A percentile compares a stretch with the other conserved stretches of the same genome.
Conservation (phyloP, 1,140 invertebrate genomes). For the Sinonovacula constricta region DNA sequence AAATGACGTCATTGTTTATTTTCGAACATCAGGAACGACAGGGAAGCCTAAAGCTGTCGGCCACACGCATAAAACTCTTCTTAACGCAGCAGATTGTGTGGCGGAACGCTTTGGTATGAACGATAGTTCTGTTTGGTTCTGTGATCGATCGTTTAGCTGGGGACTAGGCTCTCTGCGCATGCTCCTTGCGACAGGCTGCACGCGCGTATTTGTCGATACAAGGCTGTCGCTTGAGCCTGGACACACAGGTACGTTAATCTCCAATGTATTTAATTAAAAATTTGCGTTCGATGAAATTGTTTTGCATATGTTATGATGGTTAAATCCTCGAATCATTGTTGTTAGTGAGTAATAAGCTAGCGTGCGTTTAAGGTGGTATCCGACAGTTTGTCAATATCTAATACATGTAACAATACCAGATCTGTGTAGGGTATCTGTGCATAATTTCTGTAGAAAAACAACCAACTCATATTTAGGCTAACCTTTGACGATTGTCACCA, state of each 20-base stretch:
- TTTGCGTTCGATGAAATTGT: too few species aligned
- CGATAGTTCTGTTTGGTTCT: background rate
- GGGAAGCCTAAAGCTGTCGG: conserved; percentile 16
- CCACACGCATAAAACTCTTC: background rate
- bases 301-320: too few species aligned
- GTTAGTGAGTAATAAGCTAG: too few species aligned
- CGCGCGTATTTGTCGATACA: conserved; percentile 22
- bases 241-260: conserved; percentile 20
- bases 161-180: conserved; percentile 46
- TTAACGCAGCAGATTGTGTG: background rate
- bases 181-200: conserved; percentile 33
- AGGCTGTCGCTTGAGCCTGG: background rate
- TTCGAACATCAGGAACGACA: conserved; percentile 12
- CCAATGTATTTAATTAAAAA: too few species aligned
- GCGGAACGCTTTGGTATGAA: background rate
- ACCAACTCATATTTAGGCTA: too few species aligned
- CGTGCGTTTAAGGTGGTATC: too few species aligned
- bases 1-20: conserved; percentile 9
- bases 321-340: too few species aligned
- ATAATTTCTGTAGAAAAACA: too few species aligned
- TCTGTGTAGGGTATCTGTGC: too few species aligned
- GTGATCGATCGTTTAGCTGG: conserved; percentile 40
- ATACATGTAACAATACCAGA: too few species aligned
- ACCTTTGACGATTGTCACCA: too few species aligned
- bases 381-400: too few species aligned